Conservation (phyloP, 2,888 invertebrate genomes). For the Agrenia bidenticulata region DNA sequence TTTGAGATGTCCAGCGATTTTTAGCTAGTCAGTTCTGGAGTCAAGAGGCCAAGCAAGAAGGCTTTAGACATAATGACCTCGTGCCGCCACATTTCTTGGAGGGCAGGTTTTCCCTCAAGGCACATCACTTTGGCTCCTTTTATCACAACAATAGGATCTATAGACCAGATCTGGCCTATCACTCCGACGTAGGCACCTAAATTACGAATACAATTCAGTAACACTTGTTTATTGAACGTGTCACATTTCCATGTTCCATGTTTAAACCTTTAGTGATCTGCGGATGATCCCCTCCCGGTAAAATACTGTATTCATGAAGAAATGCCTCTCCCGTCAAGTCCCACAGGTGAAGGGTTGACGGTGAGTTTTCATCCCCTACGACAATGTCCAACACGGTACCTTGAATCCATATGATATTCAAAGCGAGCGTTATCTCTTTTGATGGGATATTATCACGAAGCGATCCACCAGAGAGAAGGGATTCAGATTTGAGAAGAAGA, state of each 20-base stretch:
- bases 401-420: slow-evolving; percentile 42
- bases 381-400: slow-evolving; percentile 25
- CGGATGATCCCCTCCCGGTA: slow-evolving; percentile 38
- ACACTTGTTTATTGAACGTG: too few relatives aligned
- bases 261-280: slow-evolving; percentile 27
- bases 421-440: background rate
- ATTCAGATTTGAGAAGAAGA: slow-evolving; percentile 11
- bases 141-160: slow-evolving; percentile 16
- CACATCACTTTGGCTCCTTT: slow-evolving; percentile 37
- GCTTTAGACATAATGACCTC: slow-evolving; percentile 35
- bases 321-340: slow-evolving; percentile 32
- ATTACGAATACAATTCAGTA: too few relatives aligned
- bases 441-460: background rate
- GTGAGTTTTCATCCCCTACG: background rate
- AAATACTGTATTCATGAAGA: slow-evolving; percentile 18
- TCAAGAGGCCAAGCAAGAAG: slow-evolving; percentile 25
- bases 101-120: slow-evolving; percentile 19
- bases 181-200: slow-evolving; percentile 37
- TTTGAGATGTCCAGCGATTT: too few relatives aligned
- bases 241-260: too few relatives aligned
- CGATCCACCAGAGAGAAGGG: background rate
- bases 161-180: slow-evolving; percentile 30
- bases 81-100: slow-evolving; percentile 34
- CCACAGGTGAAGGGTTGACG: slow-evolving; percentile 2
- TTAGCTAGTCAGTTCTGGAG: slow-evolving; percentile 12